A percentile compares a stretch with the other conserved stretches of the same genome.
These are phyloP conservation scores for Chondrosia reniformis DNA, from an alignment of 37 sponge, comb jelly and placozoan genomes.

Conservation along the genomic window DNA sequence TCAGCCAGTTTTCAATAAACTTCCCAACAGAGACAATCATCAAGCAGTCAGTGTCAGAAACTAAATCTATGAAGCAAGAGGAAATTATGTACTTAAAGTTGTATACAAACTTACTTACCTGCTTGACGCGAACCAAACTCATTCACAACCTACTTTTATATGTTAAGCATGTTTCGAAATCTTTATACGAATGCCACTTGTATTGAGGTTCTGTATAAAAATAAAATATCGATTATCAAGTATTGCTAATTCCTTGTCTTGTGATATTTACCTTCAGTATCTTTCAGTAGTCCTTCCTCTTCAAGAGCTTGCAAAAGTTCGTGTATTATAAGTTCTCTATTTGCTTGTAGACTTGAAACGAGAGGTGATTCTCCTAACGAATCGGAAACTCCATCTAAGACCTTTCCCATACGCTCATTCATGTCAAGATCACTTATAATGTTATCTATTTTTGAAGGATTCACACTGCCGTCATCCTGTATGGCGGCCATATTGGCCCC, in stretches of 20 bases:
- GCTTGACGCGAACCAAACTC: background rate
- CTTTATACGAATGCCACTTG: too few relatives aligned
- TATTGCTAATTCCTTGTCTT: too few relatives aligned
- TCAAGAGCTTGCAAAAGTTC: background rate
- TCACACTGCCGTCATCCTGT: background rate
- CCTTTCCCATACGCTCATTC: background rate
- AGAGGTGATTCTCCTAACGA: background rate
- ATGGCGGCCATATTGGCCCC: background rate
- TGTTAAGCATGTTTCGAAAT: too few relatives aligned
- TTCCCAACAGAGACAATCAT: background rate
- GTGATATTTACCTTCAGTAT: too few relatives aligned
- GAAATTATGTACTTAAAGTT: background rate
- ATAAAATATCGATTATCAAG: too few relatives aligned
- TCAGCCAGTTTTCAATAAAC: background rate
- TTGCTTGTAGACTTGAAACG: background rate
- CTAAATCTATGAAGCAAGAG: background rate
- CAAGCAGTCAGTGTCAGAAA: slow-evolving; percentile 8
- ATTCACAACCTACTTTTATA: too few relatives aligned
- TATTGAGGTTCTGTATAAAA: too few relatives aligned
- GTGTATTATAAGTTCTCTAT: background rate
- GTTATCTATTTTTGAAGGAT: background rate
- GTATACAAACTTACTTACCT: background rate
- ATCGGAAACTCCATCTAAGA: background rate
- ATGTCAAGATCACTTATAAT: background rate
- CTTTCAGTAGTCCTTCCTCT: slow-evolving; percentile 11